Evolutionary conservation across 2,888 invertebrate species (phyloP), one percentile per base, ranked within the genome.

Genomic region (Cremastobaeus sp.): DNA sequence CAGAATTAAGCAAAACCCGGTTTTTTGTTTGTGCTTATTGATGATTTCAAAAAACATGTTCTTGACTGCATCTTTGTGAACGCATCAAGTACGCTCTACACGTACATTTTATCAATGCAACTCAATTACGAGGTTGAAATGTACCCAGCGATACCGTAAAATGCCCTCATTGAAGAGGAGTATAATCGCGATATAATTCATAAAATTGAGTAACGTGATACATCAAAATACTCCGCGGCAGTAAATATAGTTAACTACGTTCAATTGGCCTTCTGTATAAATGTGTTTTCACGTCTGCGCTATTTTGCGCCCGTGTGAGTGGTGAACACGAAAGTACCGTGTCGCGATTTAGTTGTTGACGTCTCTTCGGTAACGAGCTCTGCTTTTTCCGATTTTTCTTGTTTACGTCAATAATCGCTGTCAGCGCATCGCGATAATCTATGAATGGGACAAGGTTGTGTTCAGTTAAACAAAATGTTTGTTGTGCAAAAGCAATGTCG

Each of bases 391-490:
- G 12, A 39, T 60, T 48, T 48, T 39, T 60, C 39, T 60, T 39
- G 39, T 48, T 39, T 39, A 39, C 54, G 54, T 54, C 54, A 54
- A 54, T 54, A 54, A 39, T 60, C 48, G 37, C 47, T 59, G 47
- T 45, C 59, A 18, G 47, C n/a, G n/a, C n/a, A n/a, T n/a, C n/a
- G n/a, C n/a, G n/a, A n/a, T n/a, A n/a, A n/a, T n/a, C n/a, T n/a
- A n/a, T n/a, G n/a, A n/a, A n/a, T n/a, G n/a, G n/a, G n/a, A n/a
- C n/a, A n/a, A n/a, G n/a, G n/a, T n/a, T n/a, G n/a, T n/a, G n/a
- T n/a, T n/a, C n/a, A n/a, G n/a, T n/a, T n/a, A n/a, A n/a, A n/a
- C n/a, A n/a, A n/a, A n/a, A n/a, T n/a, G n/a, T n/a, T n/a, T n/a
- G n/a, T n/a, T n/a, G n/a, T n/a, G n/a, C n/a, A n/a, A n/a, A n/a